Evolutionary conservation across 1,140 invertebrate species (phyloP).

Genomic region (Phthorimaea operculella): DNA sequence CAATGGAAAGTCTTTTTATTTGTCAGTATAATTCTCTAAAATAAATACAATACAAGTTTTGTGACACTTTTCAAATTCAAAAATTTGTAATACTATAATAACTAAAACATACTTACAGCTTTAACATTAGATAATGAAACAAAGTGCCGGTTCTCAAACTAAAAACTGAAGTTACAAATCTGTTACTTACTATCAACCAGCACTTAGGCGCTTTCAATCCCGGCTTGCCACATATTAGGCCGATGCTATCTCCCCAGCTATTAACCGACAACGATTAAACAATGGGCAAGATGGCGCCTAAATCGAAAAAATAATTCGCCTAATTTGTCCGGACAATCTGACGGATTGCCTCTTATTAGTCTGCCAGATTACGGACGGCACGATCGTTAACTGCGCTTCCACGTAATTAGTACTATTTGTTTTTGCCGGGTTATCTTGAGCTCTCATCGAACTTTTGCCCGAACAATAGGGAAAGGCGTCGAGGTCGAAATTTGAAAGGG

Average conservation of each 20-base stretch:
- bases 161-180: too few species aligned
- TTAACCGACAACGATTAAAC: slow-evolving; percentile 56
- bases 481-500: slow-evolving; percentile 25
- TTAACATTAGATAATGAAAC: too few species aligned
- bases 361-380: slow-evolving; percentile 41
- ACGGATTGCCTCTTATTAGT: slow-evolving; percentile 22
- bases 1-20: too few species aligned
- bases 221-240: neutral
- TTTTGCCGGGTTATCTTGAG: slow-evolving; percentile 34
- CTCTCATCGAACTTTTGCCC: slow-evolving; percentile 22
- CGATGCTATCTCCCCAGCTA: slow-evolving; percentile 34
- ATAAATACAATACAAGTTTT: too few species aligned
- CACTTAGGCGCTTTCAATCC: too few species aligned
- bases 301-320: slow-evolving; percentile 61
- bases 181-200: too few species aligned
- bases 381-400: slow-evolving; percentile 45
- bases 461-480: slow-evolving; percentile 45
- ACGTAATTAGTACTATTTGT: slow-evolving; percentile 62
- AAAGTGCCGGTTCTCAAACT: too few species aligned
- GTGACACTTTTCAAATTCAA: too few species aligned
- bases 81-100: too few species aligned
- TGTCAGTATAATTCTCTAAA: too few species aligned
- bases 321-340: neutral
- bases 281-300: slow-evolving; percentile 57
- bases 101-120: too few species aligned